Evolutionary conservation across 2,888 invertebrate genomes (phyloP), one percentile per base, ranked within the genome.

Genomic region (Ametastegia equiseti): DNA sequence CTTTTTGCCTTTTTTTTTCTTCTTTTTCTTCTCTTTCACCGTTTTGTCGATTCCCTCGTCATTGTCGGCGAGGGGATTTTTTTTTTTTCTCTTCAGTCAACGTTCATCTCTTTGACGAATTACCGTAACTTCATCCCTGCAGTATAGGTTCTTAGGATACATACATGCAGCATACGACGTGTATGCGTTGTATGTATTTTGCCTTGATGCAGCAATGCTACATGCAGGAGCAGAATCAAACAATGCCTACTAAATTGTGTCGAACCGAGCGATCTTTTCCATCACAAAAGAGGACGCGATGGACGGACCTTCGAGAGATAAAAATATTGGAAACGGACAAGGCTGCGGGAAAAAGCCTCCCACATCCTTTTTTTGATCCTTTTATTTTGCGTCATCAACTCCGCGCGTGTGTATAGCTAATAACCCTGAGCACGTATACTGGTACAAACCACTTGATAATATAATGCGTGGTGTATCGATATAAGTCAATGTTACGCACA

Each of bases 171-270:
- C n/a, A n/a, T n/a, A n/a, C n/a, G n/a, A n/a, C n/a, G n/a, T n/a
- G n/a, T n/a, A n/a, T n/a, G n/a, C n/a, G n/a, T n/a, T n/a, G n/a
- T n/a, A n/a, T n/a, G n/a, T n/a, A n/a, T n/a, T n/a, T n/a, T n/a
- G n/a, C n/a, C n/a, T n/a, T n/a, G n/a, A n/a, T n/a, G n/a, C n/a
- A 13, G 13, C n/a, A 69, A 1, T 19, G 27, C 13, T 11, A 33
- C 27, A 65, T 36, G 3, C 69, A 45, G 27, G 13, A 23, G 42
- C 42, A 36, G n/a, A n/a, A n/a, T 15, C 33, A 27, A 23, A 73
- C 73, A 73, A 73, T 73, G 19, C 73, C 73, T 54, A 73, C 73
- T 73, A 73, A 73, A 73, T 73, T 54, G 73, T 73, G 9, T 73
- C 33, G 11, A 50, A 11, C 27, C 36, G 73, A n/a, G n/a, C 33